Base-by-base conservation (phyloP, 2,888 invertebrate species). In the Cheilosia impressa region DNA sequence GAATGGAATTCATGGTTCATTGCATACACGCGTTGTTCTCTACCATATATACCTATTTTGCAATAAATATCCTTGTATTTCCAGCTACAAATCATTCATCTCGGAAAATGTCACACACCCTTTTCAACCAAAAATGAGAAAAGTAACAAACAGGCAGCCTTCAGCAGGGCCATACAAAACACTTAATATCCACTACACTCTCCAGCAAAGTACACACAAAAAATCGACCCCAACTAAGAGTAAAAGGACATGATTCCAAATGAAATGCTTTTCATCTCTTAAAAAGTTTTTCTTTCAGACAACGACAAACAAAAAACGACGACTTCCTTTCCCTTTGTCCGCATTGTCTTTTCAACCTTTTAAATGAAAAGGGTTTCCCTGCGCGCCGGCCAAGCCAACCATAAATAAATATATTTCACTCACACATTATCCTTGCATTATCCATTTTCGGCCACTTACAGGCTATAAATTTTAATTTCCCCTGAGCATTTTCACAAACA, bases 361-460 rank as follows among this genome's bases (percentile, higher is more conserved):
- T 27, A 9, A 52, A 68, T 66, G 63, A 72, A 75, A 75, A 75
- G 69, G 79, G 75, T 75, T 78, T 62, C 52, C 53, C 34, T 24
- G 47, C 52, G 47, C 17, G 47, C 17, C 27, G 17, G 31, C 31
- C 58, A n/a, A 24, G 13, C 31, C 52, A 65, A 66, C 69, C 69
- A 84, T 84, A 84, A 71, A 76, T 62, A 80, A 80, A 84, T 71
- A 75, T 71, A 71, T 84, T 69, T 71, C 75, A 60, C 60, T 71
- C 80, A 80, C 84, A 84, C 69, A 80, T 80, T 76, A 80, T 84
- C 75, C 75, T 65, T 71, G 55, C 75, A 84, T 80, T 80, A 80
- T 75, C 80, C 84, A 84, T 84, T 84, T 84, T 84, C 58, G 80
- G 80, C 65, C 75, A 84, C 84, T 84, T 84, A 80, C 69, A 58